Evolutionary conservation across 2,888 invertebrate species (phyloP), one percentile per base, ranked within the genome.

Genomic region (Dioctria linearis): DNA sequence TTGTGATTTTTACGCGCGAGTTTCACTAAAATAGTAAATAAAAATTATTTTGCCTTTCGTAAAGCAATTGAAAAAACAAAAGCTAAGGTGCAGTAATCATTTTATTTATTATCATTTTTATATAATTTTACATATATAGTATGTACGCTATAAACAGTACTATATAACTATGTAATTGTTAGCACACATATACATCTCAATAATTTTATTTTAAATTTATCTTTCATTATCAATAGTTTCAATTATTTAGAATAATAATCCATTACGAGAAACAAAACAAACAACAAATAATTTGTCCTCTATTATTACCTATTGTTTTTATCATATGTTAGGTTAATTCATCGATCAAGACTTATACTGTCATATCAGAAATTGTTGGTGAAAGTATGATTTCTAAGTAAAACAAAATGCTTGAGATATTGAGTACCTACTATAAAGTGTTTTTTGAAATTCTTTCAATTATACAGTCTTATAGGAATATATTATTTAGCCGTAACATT

Each of bases 51-150:
- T 25, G 25, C 25, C 25, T 46, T 46, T 9, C 49, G 6, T 4
- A 13, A 13, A 59, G 25, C n/a, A 59, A 54, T 40, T n/a, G 39
- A 54, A 71, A 54, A 11, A 71, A 65, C 3, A 57, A 76, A 63
- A 25, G 25, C 11, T 46, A 46, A 46, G 51, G 76, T 76, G 76
- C 76, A 76, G 76, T 76, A 63, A 76, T 76, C 43, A 46, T 69
- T 69, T 76, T 49, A 39, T 69, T 69, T 69, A 69, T 69, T 69
- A 69, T 69, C 69, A 69, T 69, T 69, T 67, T 69, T 51, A 69
- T 69, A 69, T 69, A 69, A 69, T 69, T 69, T 69, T 69, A 69
- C 69, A 69, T 69, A 69, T 69, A 69, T 69, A 69, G 69, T 54
- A 69, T 69, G 69, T 39, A 69, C 37, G 25, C 49, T 69, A 69